Base-by-base conservation (phyloP, 2,113 vertebrate genomes). In the Pundamilia nyererei region DNA sequence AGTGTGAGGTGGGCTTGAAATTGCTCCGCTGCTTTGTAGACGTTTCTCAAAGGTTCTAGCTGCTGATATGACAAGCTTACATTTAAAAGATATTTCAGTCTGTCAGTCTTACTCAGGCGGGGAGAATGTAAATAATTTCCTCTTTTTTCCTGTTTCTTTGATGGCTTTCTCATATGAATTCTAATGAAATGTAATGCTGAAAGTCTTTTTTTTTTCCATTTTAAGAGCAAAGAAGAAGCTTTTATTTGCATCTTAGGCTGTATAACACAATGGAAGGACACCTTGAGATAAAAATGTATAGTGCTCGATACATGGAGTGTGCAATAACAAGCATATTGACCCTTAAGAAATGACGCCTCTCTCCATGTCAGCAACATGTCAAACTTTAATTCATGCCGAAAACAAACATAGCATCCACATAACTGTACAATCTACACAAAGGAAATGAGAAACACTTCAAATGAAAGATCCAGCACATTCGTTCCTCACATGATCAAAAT, bases 321-420 rank as follows among this genome's bases (percentile, higher is more conserved):
- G n/a, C 33, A 55, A 35, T 53, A 79, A 79, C 8, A 19, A 79
- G 12, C 26, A 79, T 45, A 45, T 10, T 29, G 21, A 72, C 17
- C 26, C 2, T n/a, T 77, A 33, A 58, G 19, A 86, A 51, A 13
- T 1, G 38, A 47, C 6, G 1, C n/a, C 12, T 21, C 10, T 60
- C 40, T 65, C 83, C 40, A 75, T 84, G 81, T 86, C 85, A 83
- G 86, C 83, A 86, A 90, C 85, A 91, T 91, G 82, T 91, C 91
- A 92, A 91, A 92, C 87, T 95, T 95, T 95, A 95, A 94, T 96
- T 89, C 95, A 95, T 95, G 94, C 95, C 81, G n/a, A 89, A 94
- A 95, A 93, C 82, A 91, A 93, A 88, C 56, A 91, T 38, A 90
- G 91, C 92, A 95, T 88, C 68, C 85, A 95, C 88, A 88, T 91